Evolutionary conservation across 2,113 vertebrate genomes (phyloP).

Genomic region (Gymnarchus niloticus): DNA sequence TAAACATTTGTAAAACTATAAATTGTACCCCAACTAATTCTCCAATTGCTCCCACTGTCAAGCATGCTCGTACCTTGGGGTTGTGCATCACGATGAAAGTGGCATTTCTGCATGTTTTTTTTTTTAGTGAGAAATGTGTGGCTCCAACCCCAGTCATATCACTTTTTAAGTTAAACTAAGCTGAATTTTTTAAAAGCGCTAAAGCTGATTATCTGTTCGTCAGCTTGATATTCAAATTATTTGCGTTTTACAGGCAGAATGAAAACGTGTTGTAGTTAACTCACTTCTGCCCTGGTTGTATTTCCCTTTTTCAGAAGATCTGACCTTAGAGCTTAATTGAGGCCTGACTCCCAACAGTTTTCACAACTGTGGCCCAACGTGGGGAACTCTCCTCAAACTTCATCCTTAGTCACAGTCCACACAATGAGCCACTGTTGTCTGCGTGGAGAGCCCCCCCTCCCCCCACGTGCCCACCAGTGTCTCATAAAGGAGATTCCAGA

Average conservation of each 20-base stretch:
- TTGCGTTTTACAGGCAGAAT: neutral
- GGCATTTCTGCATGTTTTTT: too few relatives aligned
- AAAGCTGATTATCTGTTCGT: neutral
- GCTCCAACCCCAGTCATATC: too few relatives aligned
- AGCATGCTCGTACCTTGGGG: too few relatives aligned
- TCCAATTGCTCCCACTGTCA: too few relatives aligned
- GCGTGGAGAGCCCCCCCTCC: neutral
- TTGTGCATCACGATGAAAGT: too few relatives aligned
- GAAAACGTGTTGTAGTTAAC: neutral
- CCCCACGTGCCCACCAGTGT: neutral
- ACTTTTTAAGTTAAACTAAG: neutral
- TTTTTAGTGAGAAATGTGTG: too few relatives aligned
- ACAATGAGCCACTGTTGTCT: slow-evolving; percentile 1
- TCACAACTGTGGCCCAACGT: neutral
- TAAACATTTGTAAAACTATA: too few relatives aligned
- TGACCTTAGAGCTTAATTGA: neutral
- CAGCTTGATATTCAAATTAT: neutral
- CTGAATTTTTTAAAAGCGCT: too few relatives aligned
- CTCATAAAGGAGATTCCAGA: neutral
- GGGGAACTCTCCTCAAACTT: neutral
- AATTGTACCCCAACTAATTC: too few relatives aligned
- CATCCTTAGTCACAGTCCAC: neutral
- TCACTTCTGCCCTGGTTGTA: neutral
- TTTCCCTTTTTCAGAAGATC: neutral
- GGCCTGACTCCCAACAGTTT: neutral